phyloP scores from a whole-genome alignment of 2,888 invertebrate genomes.

The Andrena flavipes region DNA sequence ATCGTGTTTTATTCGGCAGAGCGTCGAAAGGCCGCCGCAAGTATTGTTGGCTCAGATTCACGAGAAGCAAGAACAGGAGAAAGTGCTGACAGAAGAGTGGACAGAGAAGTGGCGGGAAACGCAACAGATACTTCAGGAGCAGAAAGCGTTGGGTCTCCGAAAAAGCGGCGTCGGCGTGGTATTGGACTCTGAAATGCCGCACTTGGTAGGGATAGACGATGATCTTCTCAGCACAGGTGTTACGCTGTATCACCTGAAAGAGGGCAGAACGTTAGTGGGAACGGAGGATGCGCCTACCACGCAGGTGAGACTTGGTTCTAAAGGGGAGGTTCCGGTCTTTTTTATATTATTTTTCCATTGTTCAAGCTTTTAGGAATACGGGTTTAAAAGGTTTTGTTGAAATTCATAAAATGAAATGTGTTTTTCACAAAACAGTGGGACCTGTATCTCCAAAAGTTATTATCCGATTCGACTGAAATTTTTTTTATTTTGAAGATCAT shows the following conservation, averaged over 20 bases:
- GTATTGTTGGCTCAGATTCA: slow-evolving; percentile 92
- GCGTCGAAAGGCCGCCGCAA: slow-evolving; percentile 87
- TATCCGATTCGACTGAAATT: no score
- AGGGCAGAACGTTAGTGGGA: slow-evolving; percentile 94
- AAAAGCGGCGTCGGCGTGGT: slow-evolving; percentile 96
- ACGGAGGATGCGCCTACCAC: slow-evolving; percentile 89
- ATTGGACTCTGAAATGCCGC: slow-evolving; percentile 95
- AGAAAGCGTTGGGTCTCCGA: slow-evolving; percentile 93
- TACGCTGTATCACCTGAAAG: slow-evolving; percentile 95
- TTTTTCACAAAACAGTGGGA: no score
- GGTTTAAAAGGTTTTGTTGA: no score
- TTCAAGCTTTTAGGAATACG: no score
- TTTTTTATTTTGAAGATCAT: no score
- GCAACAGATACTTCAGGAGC: slow-evolving; percentile 94
- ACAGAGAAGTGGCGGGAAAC: slow-evolving; percentile 97
- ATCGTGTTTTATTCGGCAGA: slow-evolving; percentile 69
- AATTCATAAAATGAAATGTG: no score
- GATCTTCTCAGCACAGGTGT: slow-evolving; percentile 96
- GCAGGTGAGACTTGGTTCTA: slow-evolving; percentile 69
- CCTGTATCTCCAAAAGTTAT: no score
- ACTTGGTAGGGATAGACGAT: slow-evolving; percentile 96
- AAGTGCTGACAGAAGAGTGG: slow-evolving; percentile 96
- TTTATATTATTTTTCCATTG: no score
- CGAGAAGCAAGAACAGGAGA: slow-evolving; percentile 96
- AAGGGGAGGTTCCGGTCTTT: no score